These are phyloP conservation scores for Apamea crenata DNA, from an alignment of 2,888 invertebrate species.

Conservation along the genomic window DNA sequence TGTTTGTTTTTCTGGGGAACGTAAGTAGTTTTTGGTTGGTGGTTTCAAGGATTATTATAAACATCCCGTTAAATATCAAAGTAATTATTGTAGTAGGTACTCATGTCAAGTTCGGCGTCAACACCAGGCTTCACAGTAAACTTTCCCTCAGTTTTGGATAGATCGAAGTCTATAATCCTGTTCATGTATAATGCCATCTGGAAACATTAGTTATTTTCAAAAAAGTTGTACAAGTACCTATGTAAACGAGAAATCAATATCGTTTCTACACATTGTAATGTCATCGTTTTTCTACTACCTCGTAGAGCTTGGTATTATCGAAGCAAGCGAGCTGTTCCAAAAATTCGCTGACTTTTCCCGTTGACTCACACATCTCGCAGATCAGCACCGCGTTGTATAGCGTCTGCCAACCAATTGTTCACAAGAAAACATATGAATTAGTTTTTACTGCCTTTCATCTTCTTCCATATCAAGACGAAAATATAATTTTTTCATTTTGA, in stretches of 20 bases:
- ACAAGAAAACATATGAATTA: background rate
- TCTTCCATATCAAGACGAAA: background rate
- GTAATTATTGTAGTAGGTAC: slow-evolving; percentile 78
- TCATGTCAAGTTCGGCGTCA: slow-evolving; percentile 93
- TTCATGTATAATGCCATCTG: slow-evolving; percentile 93
- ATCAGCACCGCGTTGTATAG: slow-evolving; percentile 92
- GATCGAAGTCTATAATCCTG: slow-evolving; percentile 93
- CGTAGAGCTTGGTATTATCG: slow-evolving; percentile 89
- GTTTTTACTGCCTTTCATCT: background rate
- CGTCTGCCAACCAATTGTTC: slow-evolving; percentile 85
- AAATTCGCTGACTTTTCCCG: slow-evolving; percentile 86
- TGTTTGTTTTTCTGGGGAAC: slow-evolving; percentile 87
- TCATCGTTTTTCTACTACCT: slow-evolving; percentile 70
- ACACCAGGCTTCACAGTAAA: slow-evolving; percentile 94
- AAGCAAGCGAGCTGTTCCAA: slow-evolving; percentile 87
- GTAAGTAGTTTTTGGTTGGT: background rate
- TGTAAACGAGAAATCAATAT: background rate
- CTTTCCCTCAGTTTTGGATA: slow-evolving; percentile 91
- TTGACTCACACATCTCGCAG: slow-evolving; percentile 91
- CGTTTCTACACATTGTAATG: background rate
- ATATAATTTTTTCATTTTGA: background rate
- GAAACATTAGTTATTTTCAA: background rate
- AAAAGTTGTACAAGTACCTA: background rate
- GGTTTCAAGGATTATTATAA: background rate
- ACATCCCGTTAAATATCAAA: background rate